These are phyloP conservation scores for Alca torda DNA, from an alignment of 2,797 vertebrate genomes.

Conservation along the genomic window DNA sequence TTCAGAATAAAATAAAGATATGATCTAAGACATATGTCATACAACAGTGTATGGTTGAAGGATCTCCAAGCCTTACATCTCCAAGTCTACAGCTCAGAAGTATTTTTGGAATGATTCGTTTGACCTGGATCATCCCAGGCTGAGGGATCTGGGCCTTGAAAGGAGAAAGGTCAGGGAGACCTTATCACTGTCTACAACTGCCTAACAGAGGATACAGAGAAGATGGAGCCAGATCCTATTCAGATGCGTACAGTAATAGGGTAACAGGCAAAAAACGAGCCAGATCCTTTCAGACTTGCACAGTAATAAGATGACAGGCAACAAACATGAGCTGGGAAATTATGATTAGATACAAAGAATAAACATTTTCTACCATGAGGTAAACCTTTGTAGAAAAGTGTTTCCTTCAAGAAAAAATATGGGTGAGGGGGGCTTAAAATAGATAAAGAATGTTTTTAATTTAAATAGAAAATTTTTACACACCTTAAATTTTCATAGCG, in stretches of 20 bases:
- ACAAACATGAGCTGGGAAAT: neutral
- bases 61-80: neutral
- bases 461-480: neutral
- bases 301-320: neutral
- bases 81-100: neutral
- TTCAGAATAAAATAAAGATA: neutral
- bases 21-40: neutral
- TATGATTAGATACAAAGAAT: neutral
- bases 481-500: neutral
- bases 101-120: neutral
- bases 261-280: neutral
- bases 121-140: neutral
- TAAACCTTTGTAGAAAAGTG: neutral
- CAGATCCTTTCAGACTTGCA: neutral
- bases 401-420: neutral
- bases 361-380: neutral
- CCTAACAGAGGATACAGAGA: neutral
- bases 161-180: neutral
- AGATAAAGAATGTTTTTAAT: neutral
- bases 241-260: neutral
- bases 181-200: neutral
- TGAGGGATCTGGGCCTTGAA: neutral
- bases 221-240: neutral
- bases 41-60: neutral
- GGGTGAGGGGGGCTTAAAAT: fast-evolving